Evolutionary conservation across 2,113 vertebrate genomes (phyloP).

Genomic region (Corythoichthys haematopterus): DNA sequence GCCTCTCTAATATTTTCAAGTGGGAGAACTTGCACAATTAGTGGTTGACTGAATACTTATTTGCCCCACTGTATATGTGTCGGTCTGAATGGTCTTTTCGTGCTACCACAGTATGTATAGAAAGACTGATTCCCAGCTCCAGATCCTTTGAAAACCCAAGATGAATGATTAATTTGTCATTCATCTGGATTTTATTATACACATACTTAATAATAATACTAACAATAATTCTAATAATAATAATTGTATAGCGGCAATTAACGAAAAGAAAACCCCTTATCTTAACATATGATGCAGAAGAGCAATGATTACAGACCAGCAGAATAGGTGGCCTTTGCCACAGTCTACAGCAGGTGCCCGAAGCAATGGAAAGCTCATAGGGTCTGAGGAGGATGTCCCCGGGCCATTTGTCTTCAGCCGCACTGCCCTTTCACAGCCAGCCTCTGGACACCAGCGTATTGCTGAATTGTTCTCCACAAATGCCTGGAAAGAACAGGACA

Average conservation of each 20-base stretch:
- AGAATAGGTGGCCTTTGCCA: constrained; percentile 96
- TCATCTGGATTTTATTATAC: background rate
- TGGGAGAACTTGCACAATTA: too few relatives aligned
- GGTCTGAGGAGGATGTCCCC: constrained; percentile 78
- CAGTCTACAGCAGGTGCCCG: constrained; percentile 95
- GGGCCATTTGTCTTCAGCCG: constrained; percentile 84
- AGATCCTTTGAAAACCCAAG: background rate
- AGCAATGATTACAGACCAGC: constrained; percentile 80
- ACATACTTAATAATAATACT: background rate
- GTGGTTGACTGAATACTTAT: too few relatives aligned
- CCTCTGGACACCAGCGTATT: constrained; percentile 94
- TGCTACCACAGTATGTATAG: background rate
- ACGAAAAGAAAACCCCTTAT: background rate
- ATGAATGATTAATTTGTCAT: background rate
- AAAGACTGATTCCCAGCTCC: background rate
- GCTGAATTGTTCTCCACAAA: constrained; percentile 99
- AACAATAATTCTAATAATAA: background rate
- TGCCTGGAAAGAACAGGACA: constrained; percentile 70
- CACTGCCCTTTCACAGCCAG: constrained; percentile 93
- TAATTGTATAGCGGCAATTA: background rate
- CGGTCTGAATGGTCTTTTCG: background rate
- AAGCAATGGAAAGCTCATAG: constrained; percentile 85
- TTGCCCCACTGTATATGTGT: background rate
- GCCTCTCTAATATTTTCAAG: too few relatives aligned
- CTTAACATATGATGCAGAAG: background rate